Conservation (phyloP, 2,797 vertebrate species). For the Microhierax caerulescens region DNA sequence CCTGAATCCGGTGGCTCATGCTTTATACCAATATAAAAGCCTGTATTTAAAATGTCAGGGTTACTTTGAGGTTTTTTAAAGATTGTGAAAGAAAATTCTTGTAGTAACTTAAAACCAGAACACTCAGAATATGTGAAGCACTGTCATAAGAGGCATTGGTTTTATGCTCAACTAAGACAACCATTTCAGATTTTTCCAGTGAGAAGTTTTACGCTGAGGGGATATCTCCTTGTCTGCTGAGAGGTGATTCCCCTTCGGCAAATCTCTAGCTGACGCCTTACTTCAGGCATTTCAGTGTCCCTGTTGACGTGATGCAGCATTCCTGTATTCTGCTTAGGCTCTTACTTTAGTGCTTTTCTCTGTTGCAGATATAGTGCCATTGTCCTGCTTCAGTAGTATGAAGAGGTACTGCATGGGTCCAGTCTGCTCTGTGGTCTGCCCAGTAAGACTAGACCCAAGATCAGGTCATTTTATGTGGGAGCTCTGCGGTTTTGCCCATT, state of each 20-base stretch:
- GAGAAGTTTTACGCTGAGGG: neutral
- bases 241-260: neutral
- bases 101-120: neutral
- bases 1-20: neutral
- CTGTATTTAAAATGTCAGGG: neutral
- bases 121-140: neutral
- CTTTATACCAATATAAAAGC: neutral
- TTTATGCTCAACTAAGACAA: neutral
- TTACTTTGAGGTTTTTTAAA: neutral
- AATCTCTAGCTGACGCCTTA: neutral
- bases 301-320: neutral
- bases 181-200: neutral
- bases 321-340: neutral
- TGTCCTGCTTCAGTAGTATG: neutral
- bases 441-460: neutral
- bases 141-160: neutral
- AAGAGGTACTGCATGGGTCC: neutral
- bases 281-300: neutral
- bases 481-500: neutral
- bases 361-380: neutral
- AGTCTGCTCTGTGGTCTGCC: neutral
- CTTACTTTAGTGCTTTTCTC: neutral
- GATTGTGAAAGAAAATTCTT: neutral
- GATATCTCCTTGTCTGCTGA: neutral
- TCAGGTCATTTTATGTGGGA: neutral